These are phyloP conservation scores for Bostrychus sinensis DNA, from an alignment of 2,113 vertebrate genomes.

Conservation along the genomic window DNA sequence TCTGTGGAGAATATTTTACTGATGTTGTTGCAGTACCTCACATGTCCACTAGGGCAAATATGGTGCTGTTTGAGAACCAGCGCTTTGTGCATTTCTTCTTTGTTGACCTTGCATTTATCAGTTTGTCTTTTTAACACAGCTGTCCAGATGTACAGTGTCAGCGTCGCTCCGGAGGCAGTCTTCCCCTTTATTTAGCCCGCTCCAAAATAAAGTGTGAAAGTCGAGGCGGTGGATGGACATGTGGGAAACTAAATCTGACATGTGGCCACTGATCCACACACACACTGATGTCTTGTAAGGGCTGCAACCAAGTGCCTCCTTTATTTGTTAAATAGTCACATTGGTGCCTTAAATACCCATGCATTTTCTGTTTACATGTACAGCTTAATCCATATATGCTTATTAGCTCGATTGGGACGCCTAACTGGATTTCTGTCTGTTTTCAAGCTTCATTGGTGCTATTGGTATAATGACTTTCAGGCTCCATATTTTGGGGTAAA, in stretches of 20 bases:
- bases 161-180: not conserved
- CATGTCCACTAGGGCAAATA: not conserved
- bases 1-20: too few relatives aligned
- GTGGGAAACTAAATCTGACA: constrained; percentile 4
- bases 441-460: too few relatives aligned
- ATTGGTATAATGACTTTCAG: too few relatives aligned
- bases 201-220: constrained; percentile 12
- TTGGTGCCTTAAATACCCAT: too few relatives aligned
- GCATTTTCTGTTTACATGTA: too few relatives aligned
- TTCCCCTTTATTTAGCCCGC: constrained; percentile 9
- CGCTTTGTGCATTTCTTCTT: not conserved
- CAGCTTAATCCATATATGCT: too few relatives aligned
- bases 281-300: not conserved
- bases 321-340: not conserved
- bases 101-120: not conserved
- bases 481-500: too few relatives aligned
- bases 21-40: too few relatives aligned
- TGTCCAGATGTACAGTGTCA: constrained; percentile 5
- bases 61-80: not conserved
- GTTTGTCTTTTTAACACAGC: not conserved
- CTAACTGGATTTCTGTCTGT: too few relatives aligned
- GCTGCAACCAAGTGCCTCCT: not conserved
- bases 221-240: not conserved
- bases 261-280: not conserved
- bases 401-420: too few relatives aligned